A percentile compares a stretch with the other conserved stretches of the same genome.
phyloP scores from a whole-genome alignment of 2,888 invertebrate species.

The Chrysina gloriosa region DNA sequence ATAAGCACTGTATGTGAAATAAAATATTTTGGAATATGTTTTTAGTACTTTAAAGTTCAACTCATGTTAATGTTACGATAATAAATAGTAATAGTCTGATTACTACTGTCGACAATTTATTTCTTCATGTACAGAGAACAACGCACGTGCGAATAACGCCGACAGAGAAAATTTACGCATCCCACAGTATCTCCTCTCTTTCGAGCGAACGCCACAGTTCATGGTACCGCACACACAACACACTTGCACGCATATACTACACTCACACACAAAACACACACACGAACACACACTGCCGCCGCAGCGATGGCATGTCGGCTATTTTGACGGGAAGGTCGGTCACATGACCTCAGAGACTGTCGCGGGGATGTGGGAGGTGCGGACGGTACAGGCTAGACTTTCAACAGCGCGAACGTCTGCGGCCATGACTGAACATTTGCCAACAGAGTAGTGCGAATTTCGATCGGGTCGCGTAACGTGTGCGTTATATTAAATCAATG shows the following conservation, averaged over 20 bases:
- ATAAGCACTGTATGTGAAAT: no score
- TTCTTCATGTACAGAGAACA: conserved; percentile 41
- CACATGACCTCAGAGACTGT: conserved; percentile 71
- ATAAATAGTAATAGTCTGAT: conserved; percentile 2
- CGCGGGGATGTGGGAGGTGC: conserved; percentile 51
- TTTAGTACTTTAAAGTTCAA: no score
- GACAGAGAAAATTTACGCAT: conserved; percentile 47
- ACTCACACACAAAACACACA: conserved; percentile 1
- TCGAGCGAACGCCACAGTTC: conserved; percentile 28
- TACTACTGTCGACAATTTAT: conserved; percentile 20
- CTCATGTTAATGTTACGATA: no score
- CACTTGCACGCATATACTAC: conserved; percentile 10
- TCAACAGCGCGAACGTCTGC: conserved; percentile 63
- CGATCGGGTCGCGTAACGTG: conserved; percentile 31
- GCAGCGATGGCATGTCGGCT: conserved; percentile 65
- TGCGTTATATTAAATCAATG: conserved; percentile 36
- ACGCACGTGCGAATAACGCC: conserved; percentile 49
- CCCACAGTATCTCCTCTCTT: conserved; percentile 42
- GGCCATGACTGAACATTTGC: conserved; percentile 50
- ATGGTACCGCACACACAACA: no score
- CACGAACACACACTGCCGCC: conserved; percentile 28
- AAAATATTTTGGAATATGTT: no score
- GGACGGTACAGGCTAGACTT: conserved; percentile 70
- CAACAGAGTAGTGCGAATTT: conserved; percentile 46
- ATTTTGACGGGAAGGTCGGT: conserved; percentile 88